Conservation (phyloP, 2,888 invertebrate species). For the Nephrotoma guestfalica region DNA sequence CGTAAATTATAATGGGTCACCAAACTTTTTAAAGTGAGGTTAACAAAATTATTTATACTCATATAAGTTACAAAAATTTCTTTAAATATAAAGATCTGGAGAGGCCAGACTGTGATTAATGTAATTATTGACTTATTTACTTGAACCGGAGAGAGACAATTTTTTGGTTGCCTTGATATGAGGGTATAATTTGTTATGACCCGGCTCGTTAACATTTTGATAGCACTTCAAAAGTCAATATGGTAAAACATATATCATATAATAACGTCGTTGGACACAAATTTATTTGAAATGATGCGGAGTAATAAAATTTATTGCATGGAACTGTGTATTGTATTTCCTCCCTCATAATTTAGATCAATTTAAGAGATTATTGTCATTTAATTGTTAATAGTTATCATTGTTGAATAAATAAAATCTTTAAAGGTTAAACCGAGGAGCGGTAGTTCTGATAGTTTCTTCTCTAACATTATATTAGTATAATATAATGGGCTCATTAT, state of each 20-base stretch:
- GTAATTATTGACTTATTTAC: neutral
- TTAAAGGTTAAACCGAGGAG: no score
- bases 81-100: neutral
- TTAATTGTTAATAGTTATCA: no score
- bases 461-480: no score
- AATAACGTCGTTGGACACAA: neutral
- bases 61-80: neutral
- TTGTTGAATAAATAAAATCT: no score
- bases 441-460: no score
- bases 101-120: neutral
- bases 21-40: neutral
- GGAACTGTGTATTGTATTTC: no score
- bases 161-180: neutral
- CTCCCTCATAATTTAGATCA: no score
- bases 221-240: neutral
- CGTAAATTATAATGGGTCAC: neutral
- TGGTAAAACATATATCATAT: neutral
- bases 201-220: neutral
- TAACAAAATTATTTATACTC: neutral
- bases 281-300: neutral
- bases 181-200: neutral
- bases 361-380: no score
- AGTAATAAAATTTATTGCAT: neutral
- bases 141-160: neutral
- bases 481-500: no score